A percentile compares a stretch with the other conserved stretches of the same genome.
Evolutionary conservation across 2,797 vertebrate genomes (phyloP).

Genomic region (Taenioides sp.): DNA sequence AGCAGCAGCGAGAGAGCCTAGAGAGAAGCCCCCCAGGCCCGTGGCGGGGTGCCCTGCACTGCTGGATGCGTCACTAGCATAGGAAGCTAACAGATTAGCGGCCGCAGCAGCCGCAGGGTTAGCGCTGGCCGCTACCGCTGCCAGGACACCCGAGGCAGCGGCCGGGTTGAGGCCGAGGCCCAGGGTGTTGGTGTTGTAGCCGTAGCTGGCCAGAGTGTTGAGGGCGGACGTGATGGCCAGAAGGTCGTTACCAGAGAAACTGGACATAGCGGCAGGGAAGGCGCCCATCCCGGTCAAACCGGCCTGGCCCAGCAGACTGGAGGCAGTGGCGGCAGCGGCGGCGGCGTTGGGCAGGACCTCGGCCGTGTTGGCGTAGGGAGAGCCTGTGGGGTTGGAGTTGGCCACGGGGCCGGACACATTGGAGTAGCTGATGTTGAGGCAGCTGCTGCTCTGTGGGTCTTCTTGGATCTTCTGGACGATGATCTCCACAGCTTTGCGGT

Average conservation of each 20-base stretch:
- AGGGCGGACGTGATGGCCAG: conserved; percentile 94
- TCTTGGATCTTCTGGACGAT: conserved; percentile 96
- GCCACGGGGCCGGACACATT: conserved; percentile 93
- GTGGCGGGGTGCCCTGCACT: conserved; percentile 80
- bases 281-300: conserved; percentile 87
- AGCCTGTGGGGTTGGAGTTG: conserved; percentile 95
- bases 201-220: conserved; percentile 94
- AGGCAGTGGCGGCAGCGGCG: conserved; percentile 86
- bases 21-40: conserved; percentile 83
- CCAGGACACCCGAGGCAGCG: conserved; percentile 88
- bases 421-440: conserved; percentile 95
- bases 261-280: conserved; percentile 87
- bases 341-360: conserved; percentile 87
- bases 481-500: conserved; percentile 91
- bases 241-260: conserved; percentile 92
- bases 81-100: conserved; percentile 90
- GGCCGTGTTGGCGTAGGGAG: conserved; percentile 90
- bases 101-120: conserved; percentile 91
- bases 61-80: conserved; percentile 85
- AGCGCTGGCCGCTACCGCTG: conserved; percentile 88
- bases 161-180: conserved; percentile 91
- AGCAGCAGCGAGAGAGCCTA: conserved; percentile 88
- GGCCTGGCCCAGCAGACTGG: conserved; percentile 88
- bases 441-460: conserved; percentile 94
- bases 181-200: conserved; percentile 94